Conservation (phyloP, 2,888 invertebrate genomes). For the Eristalis pertinax region DNA sequence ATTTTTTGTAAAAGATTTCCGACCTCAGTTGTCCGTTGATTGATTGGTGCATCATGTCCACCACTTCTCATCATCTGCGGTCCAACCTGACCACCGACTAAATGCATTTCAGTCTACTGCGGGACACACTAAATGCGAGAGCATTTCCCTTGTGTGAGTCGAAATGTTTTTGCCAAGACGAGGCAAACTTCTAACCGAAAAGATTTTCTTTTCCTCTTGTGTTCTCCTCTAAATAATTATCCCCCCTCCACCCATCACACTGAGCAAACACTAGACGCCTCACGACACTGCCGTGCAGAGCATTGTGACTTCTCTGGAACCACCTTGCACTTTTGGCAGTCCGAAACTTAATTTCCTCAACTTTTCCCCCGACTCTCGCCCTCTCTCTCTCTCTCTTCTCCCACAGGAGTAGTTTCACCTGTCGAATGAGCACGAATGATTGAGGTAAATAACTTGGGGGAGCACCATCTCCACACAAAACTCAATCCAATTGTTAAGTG, state of each 20-base stretch:
- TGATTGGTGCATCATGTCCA: no score
- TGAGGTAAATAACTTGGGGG: slow-evolving; percentile 66
- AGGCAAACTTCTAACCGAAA: neutral
- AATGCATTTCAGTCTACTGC: neutral
- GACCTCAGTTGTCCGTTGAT: no score
- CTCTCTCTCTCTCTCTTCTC: neutral
- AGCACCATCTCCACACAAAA: slow-evolving; percentile 12
- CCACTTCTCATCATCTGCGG: no score
- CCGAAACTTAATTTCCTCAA: slow-evolving; percentile 69
- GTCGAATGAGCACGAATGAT: slow-evolving; percentile 67
- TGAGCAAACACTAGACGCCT: neutral
- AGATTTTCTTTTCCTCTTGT: neutral
- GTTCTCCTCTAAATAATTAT: neutral
- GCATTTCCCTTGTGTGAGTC: neutral
- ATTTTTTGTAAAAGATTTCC: no score
- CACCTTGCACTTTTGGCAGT: slow-evolving; percentile 65
- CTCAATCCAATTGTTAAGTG: slow-evolving; percentile 54
- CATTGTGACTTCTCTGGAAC: slow-evolving; percentile 48
- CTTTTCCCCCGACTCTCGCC: slow-evolving; percentile 24
- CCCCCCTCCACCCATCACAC: neutral
- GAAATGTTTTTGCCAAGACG: neutral
- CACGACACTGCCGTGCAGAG: slow-evolving; percentile 6
- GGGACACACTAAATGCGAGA: neutral
- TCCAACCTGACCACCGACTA: neutral
- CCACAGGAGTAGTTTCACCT: slow-evolving; percentile 60